A percentile compares a stretch with the other conserved stretches of the same genome.
Evolutionary conservation across 2,113 vertebrate species (phyloP).

Genomic region (Equus quagga): DNA sequence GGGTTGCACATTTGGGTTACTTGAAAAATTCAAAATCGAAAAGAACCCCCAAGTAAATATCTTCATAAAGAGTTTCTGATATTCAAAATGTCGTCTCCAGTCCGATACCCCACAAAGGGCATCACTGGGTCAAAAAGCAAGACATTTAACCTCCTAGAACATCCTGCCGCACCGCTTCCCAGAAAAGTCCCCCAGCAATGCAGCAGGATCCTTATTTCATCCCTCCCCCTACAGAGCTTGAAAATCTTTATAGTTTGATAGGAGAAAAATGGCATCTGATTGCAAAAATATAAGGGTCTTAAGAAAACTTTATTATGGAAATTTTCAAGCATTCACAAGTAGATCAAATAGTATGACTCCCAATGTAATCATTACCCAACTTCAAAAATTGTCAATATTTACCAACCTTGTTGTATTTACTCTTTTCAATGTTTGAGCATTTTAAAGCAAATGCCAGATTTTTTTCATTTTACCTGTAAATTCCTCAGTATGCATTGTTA

Average conservation of each 20-base stretch:
- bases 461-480: background rate
- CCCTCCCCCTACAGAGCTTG: background rate
- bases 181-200: background rate
- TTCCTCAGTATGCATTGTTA: background rate
- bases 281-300: background rate
- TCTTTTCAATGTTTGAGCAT: background rate
- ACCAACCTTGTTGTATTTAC: background rate
- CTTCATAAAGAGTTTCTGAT: background rate
- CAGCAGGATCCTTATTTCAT: background rate
- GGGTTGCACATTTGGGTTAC: background rate
- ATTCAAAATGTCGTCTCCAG: background rate
- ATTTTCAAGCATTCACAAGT: background rate
- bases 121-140: background rate
- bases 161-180: background rate
- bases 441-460: background rate
- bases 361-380: background rate
- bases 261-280: background rate
- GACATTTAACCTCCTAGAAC: background rate
- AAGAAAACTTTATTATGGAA: background rate
- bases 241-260: background rate
- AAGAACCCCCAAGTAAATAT: background rate
- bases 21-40: background rate
- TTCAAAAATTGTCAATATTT: background rate
- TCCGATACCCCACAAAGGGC: background rate
- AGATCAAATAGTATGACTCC: background rate